These are phyloP conservation scores for Catocala sponsa DNA, from an alignment of 2,888 invertebrate species.

Conservation along the genomic window DNA sequence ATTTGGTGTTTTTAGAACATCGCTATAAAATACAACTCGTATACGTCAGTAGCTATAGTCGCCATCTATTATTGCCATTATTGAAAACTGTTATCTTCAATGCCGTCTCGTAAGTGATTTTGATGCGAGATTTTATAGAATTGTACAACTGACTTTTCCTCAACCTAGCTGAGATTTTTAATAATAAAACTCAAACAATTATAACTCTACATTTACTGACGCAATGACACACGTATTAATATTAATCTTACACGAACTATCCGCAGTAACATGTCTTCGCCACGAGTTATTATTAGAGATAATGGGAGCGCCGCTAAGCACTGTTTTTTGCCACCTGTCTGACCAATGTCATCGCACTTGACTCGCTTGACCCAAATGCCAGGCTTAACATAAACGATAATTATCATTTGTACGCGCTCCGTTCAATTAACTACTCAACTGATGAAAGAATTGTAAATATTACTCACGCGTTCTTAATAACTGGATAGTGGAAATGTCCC, in stretches of 20 bases:
- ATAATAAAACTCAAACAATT: too few relatives aligned
- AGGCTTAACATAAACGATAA: conserved; percentile 43
- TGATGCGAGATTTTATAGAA: too few relatives aligned
- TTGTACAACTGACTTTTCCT: too few relatives aligned
- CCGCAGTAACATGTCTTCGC: conserved; percentile 19
- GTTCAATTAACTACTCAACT: conserved; percentile 3
- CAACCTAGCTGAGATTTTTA: too few relatives aligned
- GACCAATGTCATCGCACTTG: conserved; percentile 53
- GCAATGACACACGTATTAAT: neutral
- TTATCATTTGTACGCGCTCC: conserved; percentile 26
- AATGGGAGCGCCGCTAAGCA: conserved; percentile 41
- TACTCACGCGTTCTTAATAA: neutral
- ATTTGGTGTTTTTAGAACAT: too few relatives aligned
- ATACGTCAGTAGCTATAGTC: too few relatives aligned
- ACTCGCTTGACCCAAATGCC: conserved; percentile 69
- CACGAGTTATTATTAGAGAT: conserved; percentile 33
- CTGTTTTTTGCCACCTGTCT: conserved; percentile 66
- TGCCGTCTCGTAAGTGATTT: too few relatives aligned
- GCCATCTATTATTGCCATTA: too few relatives aligned
- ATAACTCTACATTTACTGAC: too few relatives aligned
- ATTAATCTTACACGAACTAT: conserved; percentile 11
- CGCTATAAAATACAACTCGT: too few relatives aligned
- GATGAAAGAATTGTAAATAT: conserved; percentile 24
- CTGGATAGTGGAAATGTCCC: too few relatives aligned
- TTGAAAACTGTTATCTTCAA: too few relatives aligned